phyloP scores from a whole-genome alignment of 2,113 vertebrate species.

The Saguinus imperator region DNA sequence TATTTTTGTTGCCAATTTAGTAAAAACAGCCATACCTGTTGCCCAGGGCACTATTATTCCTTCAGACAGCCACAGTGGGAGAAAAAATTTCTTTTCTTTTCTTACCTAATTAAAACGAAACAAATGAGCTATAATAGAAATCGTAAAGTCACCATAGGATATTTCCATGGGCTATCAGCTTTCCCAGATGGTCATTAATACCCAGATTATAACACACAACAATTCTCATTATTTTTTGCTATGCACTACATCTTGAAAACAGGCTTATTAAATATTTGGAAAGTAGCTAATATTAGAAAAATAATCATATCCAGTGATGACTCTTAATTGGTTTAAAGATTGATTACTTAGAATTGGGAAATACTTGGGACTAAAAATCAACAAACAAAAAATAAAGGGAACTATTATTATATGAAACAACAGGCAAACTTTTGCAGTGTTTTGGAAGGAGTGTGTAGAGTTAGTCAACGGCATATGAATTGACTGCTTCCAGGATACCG shows the following conservation, averaged over 20 bases:
- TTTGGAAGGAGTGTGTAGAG: background rate
- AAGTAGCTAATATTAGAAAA: conserved; percentile 13
- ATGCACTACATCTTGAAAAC: conserved; percentile 51
- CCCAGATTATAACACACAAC: conserved; percentile 75
- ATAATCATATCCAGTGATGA: conserved; percentile 43
- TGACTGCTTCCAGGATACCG: background rate
- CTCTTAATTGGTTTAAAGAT: background rate
- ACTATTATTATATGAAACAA: background rate
- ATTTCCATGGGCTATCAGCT: conserved; percentile 78
- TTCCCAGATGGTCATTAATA: conserved; percentile 81
- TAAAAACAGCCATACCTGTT: conserved; percentile 51
- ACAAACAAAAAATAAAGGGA: background rate
- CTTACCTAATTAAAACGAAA: conserved; percentile 82
- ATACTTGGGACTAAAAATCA: background rate
- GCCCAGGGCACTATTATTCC: conserved; percentile 49
- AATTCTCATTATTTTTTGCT: conserved; percentile 77
- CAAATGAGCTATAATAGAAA: conserved; percentile 80
- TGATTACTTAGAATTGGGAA: background rate
- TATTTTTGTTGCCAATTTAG: conserved; percentile 54
- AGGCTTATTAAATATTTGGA: conserved; percentile 57
- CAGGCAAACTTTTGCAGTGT: background rate
- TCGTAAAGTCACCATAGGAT: conserved; percentile 70
- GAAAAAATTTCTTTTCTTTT: conserved; percentile 69
- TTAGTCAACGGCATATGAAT: background rate
- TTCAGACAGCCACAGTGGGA: conserved; percentile 31